Evolutionary conservation across 2,113 vertebrate species (phyloP).

Genomic region (Falcunculus frontatus): DNA sequence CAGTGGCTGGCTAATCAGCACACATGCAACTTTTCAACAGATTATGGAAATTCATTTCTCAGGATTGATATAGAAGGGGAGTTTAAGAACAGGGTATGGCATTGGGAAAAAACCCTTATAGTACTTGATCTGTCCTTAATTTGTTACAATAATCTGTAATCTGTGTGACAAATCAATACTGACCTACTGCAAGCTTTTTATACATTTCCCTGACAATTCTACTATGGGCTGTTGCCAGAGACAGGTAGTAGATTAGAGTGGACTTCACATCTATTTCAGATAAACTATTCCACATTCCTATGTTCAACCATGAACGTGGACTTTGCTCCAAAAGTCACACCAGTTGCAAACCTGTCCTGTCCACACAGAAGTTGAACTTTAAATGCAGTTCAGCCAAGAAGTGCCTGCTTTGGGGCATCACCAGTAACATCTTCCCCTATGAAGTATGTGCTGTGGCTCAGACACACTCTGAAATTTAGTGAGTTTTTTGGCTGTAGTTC

Average conservation of each 20-base stretch:
- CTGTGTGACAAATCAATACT: neutral
- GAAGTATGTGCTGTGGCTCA: neutral
- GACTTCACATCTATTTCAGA: neutral
- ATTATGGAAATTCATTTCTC: neutral
- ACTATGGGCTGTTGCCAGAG: neutral
- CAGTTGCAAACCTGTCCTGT: neutral
- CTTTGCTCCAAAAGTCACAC: neutral
- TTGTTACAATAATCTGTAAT: neutral
- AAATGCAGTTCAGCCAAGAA: neutral
- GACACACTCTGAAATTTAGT: neutral
- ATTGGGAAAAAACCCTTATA: neutral
- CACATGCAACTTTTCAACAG: neutral
- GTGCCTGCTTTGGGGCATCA: neutral
- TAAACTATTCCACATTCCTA: neutral
- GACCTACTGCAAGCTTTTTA: neutral
- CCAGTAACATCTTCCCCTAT: neutral
- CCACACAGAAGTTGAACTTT: neutral
- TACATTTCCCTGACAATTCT: neutral
- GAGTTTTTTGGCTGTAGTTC: neutral
- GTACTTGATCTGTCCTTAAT: neutral
- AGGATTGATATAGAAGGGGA: neutral
- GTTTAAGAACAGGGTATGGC: neutral
- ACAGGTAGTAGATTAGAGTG: neutral
- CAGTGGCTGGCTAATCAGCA: neutral
- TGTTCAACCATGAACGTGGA: neutral